Base-by-base conservation (phyloP, 1,140 invertebrate genomes). In the Galendromus occidentalis region DNA sequence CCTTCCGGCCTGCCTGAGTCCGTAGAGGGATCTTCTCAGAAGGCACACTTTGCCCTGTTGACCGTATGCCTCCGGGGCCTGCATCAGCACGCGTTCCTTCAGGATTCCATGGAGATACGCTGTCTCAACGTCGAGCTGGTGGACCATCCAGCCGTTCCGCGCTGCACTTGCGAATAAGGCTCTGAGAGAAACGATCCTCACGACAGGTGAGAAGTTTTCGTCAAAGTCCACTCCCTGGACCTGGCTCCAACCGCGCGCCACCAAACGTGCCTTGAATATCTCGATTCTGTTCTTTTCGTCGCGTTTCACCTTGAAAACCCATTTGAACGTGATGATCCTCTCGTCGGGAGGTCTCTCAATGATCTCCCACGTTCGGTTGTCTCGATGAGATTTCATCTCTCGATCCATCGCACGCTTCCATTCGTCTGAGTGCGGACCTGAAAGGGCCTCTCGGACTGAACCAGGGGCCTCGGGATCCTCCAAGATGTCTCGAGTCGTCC, bases 61-160 rank as follows among this genome's bases (percentile, higher is more conserved):
- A 41, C 72, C 67, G 65, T 71, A 77, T 18, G 74, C 74, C 68
- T 76, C 68, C 66, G 77, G 76, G 63, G 73, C 59, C 68, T 69
- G 47, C 71, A 77, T 74, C 64, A 71, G 78, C 0, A 78, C 72
- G 29, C 68, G 69, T 69, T 79, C 76, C 20, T 76, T 66, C 7
- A 76, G 42, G 12, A 72, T 67, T 12, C 71, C 75, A 70, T 76
- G 73, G 66, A 75, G 71, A 69, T 76, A 77, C 0, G 75, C 74
- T 22, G 72, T 71, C 65, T 73, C 73, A 4, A 71, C 69, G 69
- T 75, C 70, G 20, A 65, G 28, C 64, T 64, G 65, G 5, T 14
- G 22, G 66, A 69, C 68, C 42, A 70, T 14, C 22, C 30, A 25
- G 41, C 69, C 25, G 44, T 68, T 45, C 42, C 68, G 20, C 28